Evolutionary conservation across 2,113 vertebrate genomes (phyloP).

Genomic region (Nannobrachium achirus): DNA sequence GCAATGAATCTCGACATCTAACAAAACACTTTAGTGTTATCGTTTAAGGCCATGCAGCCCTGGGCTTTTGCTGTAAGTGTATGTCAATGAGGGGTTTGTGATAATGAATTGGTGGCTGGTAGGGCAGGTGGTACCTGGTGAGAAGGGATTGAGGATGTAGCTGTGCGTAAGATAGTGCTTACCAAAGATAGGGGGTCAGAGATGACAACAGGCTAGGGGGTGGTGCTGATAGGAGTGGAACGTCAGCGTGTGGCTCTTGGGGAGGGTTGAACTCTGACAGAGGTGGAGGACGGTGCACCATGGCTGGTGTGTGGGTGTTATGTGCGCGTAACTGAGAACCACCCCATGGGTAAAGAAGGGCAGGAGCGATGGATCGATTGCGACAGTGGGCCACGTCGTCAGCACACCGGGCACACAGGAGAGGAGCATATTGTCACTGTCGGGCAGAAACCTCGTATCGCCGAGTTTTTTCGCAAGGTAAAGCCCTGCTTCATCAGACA

Average conservation of each 20-base stretch:
- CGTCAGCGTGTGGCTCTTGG: slow-evolving; percentile 25
- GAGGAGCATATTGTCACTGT: slow-evolving; percentile 46
- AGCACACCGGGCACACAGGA: slow-evolving; percentile 47
- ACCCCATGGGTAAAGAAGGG: slow-evolving; percentile 26
- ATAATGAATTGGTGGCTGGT: slow-evolving; percentile 11
- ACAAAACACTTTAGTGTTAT: too few relatives aligned
- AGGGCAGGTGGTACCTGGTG: background rate
- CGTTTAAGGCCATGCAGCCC: too few relatives aligned
- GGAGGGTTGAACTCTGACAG: slow-evolving; percentile 50
- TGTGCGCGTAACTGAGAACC: background rate
- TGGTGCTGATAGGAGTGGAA: slow-evolving; percentile 30
- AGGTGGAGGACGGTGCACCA: slow-evolving; percentile 3
- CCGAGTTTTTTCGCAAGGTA: too few relatives aligned
- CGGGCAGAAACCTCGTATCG: too few relatives aligned
- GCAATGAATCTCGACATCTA: too few relatives aligned
- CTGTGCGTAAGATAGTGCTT: background rate
- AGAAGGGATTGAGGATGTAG: too few relatives aligned
- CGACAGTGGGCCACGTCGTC: slow-evolving; percentile 59
- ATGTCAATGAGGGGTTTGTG: background rate
- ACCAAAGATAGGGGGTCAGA: slow-evolving; percentile 15
- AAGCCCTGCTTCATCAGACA: too few relatives aligned
- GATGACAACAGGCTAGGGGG: background rate
- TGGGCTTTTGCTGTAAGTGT: background rate
- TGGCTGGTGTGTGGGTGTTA: slow-evolving; percentile 3
- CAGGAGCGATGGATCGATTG: slow-evolving; percentile 47